Percentiles rank a stretch among this genome's conserved stretches.
Conservation (phyloP, 1,140 invertebrate genomes). For the Ylistrum balloti region DNA sequence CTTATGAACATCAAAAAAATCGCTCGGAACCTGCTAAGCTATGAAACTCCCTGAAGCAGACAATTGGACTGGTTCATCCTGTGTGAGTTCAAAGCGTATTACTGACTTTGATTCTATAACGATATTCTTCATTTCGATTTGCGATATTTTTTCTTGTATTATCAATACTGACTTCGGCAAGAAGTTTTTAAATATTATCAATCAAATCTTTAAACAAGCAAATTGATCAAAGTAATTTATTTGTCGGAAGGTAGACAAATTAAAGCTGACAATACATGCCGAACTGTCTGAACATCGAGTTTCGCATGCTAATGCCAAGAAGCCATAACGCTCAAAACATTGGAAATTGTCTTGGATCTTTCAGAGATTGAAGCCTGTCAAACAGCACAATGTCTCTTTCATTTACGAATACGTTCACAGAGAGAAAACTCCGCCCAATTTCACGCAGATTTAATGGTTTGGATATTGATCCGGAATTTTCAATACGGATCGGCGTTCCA, state of each 20-base stretch:
- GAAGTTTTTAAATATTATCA: too few species aligned
- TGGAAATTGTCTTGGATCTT: not conserved
- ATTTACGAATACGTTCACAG: not conserved
- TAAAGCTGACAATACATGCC: not conserved
- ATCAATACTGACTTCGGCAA: too few species aligned
- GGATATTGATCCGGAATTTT: constrained; percentile 22
- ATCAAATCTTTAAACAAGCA: not conserved
- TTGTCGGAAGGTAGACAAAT: not conserved
- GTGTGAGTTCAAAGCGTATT: too few species aligned
- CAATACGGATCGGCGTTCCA: not conserved
- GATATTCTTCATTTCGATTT: too few species aligned
- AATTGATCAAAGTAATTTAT: not conserved
- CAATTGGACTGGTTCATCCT: too few species aligned
- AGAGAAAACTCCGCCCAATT: constrained; percentile 20
- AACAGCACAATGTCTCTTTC: constrained; percentile 33
- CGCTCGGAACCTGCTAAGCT: too few species aligned
- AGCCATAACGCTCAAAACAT: constrained; percentile 11
- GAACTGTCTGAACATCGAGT: not conserved
- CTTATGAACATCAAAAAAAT: too few species aligned
- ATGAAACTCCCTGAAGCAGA: too few species aligned
- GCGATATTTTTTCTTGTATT: too few species aligned
- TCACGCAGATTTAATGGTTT: constrained; percentile 38
- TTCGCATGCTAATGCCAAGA: not conserved
- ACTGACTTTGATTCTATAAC: too few species aligned
- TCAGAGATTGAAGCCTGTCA: constrained; percentile 29